phyloP scores from a whole-genome alignment of 2,113 vertebrate species.

The Panthera leo region DNA sequence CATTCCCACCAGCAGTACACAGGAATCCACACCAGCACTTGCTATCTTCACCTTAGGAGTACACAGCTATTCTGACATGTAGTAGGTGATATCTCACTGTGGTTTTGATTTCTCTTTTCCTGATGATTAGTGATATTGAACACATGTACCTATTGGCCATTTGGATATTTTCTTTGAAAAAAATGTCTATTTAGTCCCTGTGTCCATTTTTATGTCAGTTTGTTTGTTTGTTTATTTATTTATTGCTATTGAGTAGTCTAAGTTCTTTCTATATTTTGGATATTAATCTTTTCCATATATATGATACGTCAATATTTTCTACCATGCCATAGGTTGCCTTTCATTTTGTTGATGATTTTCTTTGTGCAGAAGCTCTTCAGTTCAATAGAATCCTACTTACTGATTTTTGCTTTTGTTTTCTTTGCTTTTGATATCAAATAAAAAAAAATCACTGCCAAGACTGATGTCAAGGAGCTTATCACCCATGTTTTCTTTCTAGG shows the following conservation, averaged over 20 bases:
- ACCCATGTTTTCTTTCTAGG: too few relatives aligned
- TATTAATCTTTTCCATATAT: not conserved
- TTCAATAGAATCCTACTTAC: not conserved
- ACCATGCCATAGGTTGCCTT: not conserved
- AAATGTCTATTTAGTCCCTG: not conserved
- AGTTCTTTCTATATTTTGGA: too few relatives aligned
- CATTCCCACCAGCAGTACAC: not conserved
- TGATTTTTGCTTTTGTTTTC: not conserved
- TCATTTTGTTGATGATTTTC: not conserved
- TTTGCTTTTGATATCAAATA: not conserved
- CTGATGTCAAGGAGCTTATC: too few relatives aligned
- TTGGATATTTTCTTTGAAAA: not conserved
- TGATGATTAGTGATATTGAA: not conserved
- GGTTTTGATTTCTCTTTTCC: not conserved
- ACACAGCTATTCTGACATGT: not conserved
- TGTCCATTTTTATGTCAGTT: not conserved
- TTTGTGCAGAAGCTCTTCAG: not conserved
- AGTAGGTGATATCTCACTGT: not conserved
- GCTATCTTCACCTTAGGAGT: not conserved
- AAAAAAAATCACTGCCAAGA: too few relatives aligned
- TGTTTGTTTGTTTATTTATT: too few relatives aligned
- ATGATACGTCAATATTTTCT: not conserved
- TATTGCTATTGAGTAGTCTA: too few relatives aligned
- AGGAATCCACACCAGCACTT: not conserved
- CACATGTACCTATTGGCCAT: not conserved